Evolutionary conservation across 2,888 invertebrate species (phyloP).

Genomic region (Dichetophora obliterata): DNA sequence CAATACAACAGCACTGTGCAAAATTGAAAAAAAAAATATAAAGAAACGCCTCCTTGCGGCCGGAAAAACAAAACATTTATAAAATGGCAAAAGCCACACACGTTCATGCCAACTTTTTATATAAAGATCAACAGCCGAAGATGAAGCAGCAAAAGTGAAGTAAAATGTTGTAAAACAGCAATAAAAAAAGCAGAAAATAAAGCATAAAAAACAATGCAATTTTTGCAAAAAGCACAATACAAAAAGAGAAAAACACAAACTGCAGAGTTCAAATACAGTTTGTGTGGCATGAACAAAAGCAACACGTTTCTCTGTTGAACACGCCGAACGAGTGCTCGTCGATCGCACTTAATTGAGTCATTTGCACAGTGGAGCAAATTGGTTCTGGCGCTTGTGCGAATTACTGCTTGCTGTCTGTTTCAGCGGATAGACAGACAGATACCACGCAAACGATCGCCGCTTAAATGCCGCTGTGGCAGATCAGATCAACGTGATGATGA

Average conservation of each 20-base stretch:
- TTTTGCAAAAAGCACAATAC: background rate
- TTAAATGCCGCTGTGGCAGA: background rate
- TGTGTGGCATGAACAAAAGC: slow-evolving; percentile 13
- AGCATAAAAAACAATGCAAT: background rate
- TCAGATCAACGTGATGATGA: background rate
- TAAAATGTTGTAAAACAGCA: slow-evolving; percentile 27
- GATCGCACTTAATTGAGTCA: slow-evolving; percentile 55
- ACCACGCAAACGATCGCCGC: background rate
- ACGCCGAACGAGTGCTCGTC: background rate
- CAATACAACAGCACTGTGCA: background rate
- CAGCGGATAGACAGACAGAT: background rate
- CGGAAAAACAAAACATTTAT: slow-evolving; percentile 30
- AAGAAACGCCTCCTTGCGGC: slow-evolving; percentile 49
- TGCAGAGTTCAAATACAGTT: slow-evolving; percentile 1
- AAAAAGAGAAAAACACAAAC: slow-evolving; percentile 28
- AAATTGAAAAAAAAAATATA: slow-evolving; percentile 38
- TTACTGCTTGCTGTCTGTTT: background rate
- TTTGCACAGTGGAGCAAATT: slow-evolving; percentile 42
- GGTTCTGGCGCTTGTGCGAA: slow-evolving; percentile 23
- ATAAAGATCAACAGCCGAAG: background rate
- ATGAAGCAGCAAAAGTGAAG: slow-evolving; percentile 15
- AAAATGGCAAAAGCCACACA: slow-evolving; percentile 44
- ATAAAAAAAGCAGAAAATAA: background rate
- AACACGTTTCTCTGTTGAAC: background rate
- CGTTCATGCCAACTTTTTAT: slow-evolving; percentile 24